Conservation (phyloP, 2,888 invertebrate genomes). For the Melolontha melolontha region DNA sequence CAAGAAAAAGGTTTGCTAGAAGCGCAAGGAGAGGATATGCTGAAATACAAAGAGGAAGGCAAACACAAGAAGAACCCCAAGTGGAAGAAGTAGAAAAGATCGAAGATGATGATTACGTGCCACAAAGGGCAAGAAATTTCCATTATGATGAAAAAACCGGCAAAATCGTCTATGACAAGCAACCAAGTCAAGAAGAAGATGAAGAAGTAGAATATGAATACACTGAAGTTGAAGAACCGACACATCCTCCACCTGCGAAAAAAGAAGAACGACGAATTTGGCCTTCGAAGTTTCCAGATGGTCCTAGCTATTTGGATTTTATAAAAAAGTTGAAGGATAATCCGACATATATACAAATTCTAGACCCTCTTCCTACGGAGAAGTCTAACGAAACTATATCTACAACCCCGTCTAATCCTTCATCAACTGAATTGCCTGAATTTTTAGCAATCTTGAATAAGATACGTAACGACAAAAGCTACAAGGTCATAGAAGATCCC, state of each 20-base stretch:
- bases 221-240: constrained; percentile 51
- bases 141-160: constrained; percentile 62
- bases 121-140: constrained; percentile 61
- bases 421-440: constrained; percentile 58
- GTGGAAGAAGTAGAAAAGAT: constrained; percentile 48
- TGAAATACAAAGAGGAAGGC: constrained; percentile 54
- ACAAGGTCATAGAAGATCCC: constrained; percentile 58
- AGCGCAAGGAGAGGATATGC: constrained; percentile 56
- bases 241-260: constrained; percentile 51
- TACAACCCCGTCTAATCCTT: constrained; percentile 43
- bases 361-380: constrained; percentile 60
- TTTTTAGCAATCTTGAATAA: constrained; percentile 60
- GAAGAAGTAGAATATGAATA: constrained; percentile 53
- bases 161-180: constrained; percentile 60
- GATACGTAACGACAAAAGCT: constrained; percentile 55
- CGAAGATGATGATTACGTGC: constrained; percentile 61
- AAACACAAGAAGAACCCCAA: constrained; percentile 43
- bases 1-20: constrained; percentile 49
- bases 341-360: constrained; percentile 57
- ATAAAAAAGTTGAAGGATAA: constrained; percentile 57
- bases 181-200: constrained; percentile 48
- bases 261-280: constrained; percentile 33
- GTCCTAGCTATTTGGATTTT: constrained; percentile 60
- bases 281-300: constrained; percentile 40
- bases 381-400: constrained; percentile 49